Evolutionary conservation across 2,797 vertebrate genomes (phyloP).

Genomic region (Streptopelia turtur): DNA sequence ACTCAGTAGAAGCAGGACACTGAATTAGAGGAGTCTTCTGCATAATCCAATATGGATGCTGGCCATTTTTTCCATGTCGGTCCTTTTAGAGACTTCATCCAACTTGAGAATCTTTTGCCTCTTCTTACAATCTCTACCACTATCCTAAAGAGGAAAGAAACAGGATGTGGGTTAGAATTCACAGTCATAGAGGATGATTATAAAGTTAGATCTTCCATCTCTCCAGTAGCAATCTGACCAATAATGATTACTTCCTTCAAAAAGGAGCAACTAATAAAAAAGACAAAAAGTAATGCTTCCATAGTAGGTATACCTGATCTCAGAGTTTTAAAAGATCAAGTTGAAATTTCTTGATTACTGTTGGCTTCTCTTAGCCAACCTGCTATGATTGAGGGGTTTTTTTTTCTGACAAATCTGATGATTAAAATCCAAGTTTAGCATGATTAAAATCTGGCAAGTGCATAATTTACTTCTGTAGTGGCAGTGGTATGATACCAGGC

Average conservation of each 20-base stretch:
- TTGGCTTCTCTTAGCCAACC: background rate
- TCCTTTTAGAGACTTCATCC: background rate
- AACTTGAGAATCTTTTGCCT: background rate
- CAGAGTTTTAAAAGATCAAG: background rate
- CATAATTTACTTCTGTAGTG: background rate
- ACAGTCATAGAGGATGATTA: background rate
- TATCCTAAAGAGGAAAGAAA: background rate
- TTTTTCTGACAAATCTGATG: background rate
- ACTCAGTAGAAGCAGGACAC: background rate
- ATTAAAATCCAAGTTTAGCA: background rate
- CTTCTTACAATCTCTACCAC: background rate
- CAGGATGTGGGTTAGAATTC: background rate
- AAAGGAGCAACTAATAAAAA: background rate
- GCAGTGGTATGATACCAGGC: background rate
- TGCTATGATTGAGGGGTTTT: background rate
- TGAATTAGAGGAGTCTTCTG: background rate
- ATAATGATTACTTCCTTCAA: background rate
- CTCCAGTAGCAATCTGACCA: background rate
- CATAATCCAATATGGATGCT: background rate
- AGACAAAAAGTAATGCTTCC: background rate
- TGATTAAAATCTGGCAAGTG: background rate
- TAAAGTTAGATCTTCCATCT: background rate
- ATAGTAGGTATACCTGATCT: background rate
- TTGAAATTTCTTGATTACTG: background rate
- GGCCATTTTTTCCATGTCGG: background rate